Percentiles rank a stretch among this genome's conserved stretches.
Evolutionary conservation across 2,113 vertebrate genomes (phyloP).

Genomic region (Hypanus sabinus): DNA sequence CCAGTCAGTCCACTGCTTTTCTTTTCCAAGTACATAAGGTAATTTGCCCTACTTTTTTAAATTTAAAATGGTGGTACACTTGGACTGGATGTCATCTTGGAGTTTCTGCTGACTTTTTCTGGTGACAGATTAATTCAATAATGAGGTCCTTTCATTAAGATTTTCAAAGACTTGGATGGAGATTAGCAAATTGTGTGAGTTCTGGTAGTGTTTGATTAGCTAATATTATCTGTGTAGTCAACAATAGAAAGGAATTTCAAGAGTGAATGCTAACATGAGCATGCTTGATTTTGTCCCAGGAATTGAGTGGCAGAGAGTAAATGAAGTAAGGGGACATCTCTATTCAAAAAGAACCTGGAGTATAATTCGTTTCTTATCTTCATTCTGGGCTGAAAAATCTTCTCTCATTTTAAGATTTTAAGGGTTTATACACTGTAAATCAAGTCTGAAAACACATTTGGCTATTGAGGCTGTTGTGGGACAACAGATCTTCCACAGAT

Average conservation of each 20-base stretch:
- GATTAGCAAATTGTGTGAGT: not conserved
- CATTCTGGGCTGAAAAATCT: not conserved
- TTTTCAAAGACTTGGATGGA: too few species aligned
- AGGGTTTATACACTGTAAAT: not conserved
- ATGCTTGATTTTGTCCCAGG: not conserved
- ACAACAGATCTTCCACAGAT: too few species aligned
- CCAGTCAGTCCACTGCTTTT: not conserved
- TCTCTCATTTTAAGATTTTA: not conserved
- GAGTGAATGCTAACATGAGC: not conserved
- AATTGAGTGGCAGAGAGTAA: not conserved
- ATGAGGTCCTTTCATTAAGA: not conserved
- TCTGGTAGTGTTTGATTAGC: not conserved
- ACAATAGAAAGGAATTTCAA: not conserved
- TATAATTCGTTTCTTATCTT: not conserved
- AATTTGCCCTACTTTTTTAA: not conserved
- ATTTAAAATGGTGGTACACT: not conserved
- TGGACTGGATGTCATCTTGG: not conserved
- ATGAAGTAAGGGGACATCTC: not conserved
- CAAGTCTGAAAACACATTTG: not conserved
- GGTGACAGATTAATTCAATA: not conserved
- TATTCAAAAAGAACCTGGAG: not conserved
- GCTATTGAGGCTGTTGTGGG: too few species aligned
- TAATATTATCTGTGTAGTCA: not conserved
- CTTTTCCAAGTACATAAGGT: not conserved
- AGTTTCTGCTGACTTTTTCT: not conserved